Evolutionary conservation across 2,888 invertebrate genomes (phyloP).

Genomic region (Folsomia manolachei): DNA sequence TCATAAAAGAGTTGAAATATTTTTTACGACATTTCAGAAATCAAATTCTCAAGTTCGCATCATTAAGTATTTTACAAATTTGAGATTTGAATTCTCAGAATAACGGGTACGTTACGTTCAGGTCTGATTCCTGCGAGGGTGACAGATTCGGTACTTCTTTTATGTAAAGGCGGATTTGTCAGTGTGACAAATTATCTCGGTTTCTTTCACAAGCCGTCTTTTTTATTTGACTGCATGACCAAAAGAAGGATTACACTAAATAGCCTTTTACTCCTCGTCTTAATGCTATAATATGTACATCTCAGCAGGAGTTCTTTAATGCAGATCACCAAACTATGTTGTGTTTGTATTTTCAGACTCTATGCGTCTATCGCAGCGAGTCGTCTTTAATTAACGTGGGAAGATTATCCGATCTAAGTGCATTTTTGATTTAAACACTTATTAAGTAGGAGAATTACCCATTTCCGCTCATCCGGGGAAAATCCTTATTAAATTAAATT

Average conservation of each 20-base stretch:
- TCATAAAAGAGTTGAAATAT: too few relatives aligned
- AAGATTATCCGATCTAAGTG: background rate
- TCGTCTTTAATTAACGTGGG: background rate
- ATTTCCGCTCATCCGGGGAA: background rate
- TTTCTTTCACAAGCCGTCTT: background rate
- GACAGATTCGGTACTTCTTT: background rate
- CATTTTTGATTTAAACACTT: background rate
- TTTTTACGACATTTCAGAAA: too few relatives aligned
- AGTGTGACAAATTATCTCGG: slow-evolving; percentile 17
- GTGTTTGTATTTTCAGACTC: background rate
- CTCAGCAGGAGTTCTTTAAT: background rate
- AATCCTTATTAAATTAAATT: too few relatives aligned
- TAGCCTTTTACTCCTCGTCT: background rate
- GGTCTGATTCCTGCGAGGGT: slow-evolving; percentile 30
- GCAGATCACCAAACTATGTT: background rate
- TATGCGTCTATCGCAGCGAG: background rate
- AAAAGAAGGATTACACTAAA: background rate
- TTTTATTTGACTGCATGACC: too few relatives aligned
- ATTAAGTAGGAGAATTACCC: background rate
- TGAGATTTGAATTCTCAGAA: background rate
- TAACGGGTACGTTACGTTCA: slow-evolving; percentile 21
- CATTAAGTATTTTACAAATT: too few relatives aligned
- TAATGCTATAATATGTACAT: too few relatives aligned
- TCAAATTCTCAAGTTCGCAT: too few relatives aligned
- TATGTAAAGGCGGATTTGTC: background rate